Percentiles rank a stretch among this genome's conserved stretches.
Conservation (phyloP, 2,888 invertebrate species). For the Pogonocherus hispidulus region DNA sequence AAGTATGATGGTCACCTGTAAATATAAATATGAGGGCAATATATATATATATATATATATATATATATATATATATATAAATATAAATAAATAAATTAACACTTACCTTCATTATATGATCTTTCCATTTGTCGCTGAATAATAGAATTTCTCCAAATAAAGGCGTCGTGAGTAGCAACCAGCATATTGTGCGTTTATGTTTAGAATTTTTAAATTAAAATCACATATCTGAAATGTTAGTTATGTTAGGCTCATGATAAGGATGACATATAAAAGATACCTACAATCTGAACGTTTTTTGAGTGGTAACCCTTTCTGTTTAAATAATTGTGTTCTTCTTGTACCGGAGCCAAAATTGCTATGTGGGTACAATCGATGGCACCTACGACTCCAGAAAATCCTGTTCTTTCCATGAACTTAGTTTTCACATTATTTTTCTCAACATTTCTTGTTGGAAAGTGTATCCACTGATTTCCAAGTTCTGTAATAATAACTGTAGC, state of each 20-base stretch:
- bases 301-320: constrained; percentile 29
- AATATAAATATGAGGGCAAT: not conserved
- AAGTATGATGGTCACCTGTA: not conserved
- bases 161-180: constrained; percentile 17
- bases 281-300: constrained; percentile 25
- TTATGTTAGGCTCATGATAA: not conserved
- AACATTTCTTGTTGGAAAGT: constrained; percentile 28
- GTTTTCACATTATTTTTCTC: constrained; percentile 10
- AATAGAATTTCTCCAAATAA: constrained; percentile 1
- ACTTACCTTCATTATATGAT: too few species aligned
- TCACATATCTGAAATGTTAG: not conserved
- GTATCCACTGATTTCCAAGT: constrained; percentile 26
- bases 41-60: not conserved
- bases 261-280: not conserved
- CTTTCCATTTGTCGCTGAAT: not conserved
- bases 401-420: constrained; percentile 9
- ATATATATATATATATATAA: not conserved
- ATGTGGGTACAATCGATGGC: constrained; percentile 23
- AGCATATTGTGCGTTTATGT: constrained; percentile 29
- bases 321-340: constrained; percentile 26
- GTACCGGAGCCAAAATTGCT: constrained; percentile 4
- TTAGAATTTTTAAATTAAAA: constrained; percentile 23
- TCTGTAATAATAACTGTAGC: constrained; percentile 11
- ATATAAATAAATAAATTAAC: not conserved
- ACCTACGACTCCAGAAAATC: constrained; percentile 14